Base-by-base conservation (phyloP, 2,888 invertebrate genomes). In the Eupithecia tripunctaria region DNA sequence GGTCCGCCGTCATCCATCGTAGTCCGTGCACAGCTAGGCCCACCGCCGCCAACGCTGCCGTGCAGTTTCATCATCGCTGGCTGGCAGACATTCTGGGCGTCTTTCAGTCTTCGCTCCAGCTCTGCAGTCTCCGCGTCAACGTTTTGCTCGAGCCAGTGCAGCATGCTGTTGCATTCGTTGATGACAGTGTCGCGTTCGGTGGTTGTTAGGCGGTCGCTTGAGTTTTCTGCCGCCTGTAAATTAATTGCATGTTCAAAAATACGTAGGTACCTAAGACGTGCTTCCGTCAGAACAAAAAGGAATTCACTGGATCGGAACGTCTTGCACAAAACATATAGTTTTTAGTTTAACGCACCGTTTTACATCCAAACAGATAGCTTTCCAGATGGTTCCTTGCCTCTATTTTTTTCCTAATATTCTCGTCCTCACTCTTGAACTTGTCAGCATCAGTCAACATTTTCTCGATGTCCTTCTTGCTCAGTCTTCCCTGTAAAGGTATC, bases 51-150 rank as follows among this genome's bases (percentile, higher is more conserved):
- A 67, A 75, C 0, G 10, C 64, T 51, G 0, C 96, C 96, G 80
- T 97, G 97, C n/a, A 98, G 89, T 85, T 97, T 98, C 86, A 97
- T 95, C 96, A 98, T 98, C 62, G 97, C 95, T 0, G 98, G 97
- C 68, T 96, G 95, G 84, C 97, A 97, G 25, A 96, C 95, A 25
- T 94, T 95, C 86, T 98, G 97, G 27, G 97, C 92, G 68, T 97
- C 96, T 84, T 97, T 96, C 81, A 98, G 90, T 82, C 96, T 97
- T 79, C 96, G 95, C 68, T 98, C 97, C 79, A 96, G 96, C 80
- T 98, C 98, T 12, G 96, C 96, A 81, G 96, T 96, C 68, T 97
- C 96, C 8, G 98, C 98, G 63, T 97, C 91, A 1, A 96, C 95
- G 85, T 98, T 98, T 29, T 92, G 89, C 81, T 98, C 98, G 51